Evolutionary conservation across 2,888 invertebrate species (phyloP).

Genomic region (Lingula anatina): DNA sequence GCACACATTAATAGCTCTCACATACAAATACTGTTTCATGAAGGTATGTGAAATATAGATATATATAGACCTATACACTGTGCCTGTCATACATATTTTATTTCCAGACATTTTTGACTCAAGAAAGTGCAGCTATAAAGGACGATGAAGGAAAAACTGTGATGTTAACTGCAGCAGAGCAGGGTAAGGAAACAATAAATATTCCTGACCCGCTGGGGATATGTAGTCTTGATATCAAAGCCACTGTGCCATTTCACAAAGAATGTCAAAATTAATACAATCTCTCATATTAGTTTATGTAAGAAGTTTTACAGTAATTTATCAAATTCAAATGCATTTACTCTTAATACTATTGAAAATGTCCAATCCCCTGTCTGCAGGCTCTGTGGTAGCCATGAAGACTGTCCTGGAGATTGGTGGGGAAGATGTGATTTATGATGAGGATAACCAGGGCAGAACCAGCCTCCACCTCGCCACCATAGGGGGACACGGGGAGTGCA

Average conservation of each 20-base stretch:
- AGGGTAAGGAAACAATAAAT: too few relatives aligned
- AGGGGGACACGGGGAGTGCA: constrained; percentile 51
- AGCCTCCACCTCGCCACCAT: constrained; percentile 48
- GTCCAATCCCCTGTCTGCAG: too few relatives aligned
- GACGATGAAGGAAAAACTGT: constrained; percentile 51
- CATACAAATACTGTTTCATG: neutral
- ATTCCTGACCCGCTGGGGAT: too few relatives aligned
- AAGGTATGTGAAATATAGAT: neutral
- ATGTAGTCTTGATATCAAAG: too few relatives aligned
- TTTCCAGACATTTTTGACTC: constrained; percentile 43
- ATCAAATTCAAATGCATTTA: too few relatives aligned
- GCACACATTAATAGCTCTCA: too few relatives aligned
- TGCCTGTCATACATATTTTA: neutral
- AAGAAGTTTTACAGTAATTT: too few relatives aligned
- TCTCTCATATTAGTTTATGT: too few relatives aligned
- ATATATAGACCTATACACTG: neutral
- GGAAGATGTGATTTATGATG: constrained; percentile 26
- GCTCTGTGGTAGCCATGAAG: constrained; percentile 42
- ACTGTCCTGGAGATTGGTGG: constrained; percentile 46
- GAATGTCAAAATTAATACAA: too few relatives aligned
- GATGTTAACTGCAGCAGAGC: constrained; percentile 46
- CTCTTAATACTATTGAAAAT: too few relatives aligned
- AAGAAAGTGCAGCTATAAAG: constrained; percentile 37
- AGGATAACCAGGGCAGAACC: constrained; percentile 40
- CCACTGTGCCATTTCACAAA: too few relatives aligned